A percentile compares a stretch with the other conserved stretches of the same genome.
Evolutionary conservation across 2,888 invertebrate species (phyloP).

Genomic region (Priapulus caudatus): DNA sequence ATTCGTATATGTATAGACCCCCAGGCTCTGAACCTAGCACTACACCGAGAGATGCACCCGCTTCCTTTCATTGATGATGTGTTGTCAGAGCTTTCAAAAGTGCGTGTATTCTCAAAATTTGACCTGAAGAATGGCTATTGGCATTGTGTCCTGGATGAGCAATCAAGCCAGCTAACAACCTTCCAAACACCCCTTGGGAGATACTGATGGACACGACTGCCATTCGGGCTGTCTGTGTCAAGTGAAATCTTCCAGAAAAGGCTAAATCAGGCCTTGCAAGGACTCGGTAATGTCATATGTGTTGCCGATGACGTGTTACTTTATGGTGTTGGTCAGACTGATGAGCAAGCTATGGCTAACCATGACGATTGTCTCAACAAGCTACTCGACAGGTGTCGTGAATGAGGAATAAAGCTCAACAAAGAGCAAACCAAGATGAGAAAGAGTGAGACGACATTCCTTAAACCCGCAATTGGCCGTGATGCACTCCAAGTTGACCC

Average conservation of each 20-base stretch:
- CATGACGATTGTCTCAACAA: not conserved
- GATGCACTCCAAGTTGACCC: not conserved
- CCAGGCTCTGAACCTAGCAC: conserved; percentile 14
- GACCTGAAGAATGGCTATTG: conserved; percentile 12
- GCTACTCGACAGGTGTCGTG: conserved; percentile 9
- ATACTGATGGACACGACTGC: conserved; percentile 12
- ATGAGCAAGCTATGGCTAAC: not conserved
- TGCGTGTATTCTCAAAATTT: conserved; percentile 9
- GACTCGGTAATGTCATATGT: conserved; percentile 5
- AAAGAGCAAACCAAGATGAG: conserved; percentile 1
- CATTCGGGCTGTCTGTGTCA: conserved; percentile 20
- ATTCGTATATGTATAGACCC: conserved; percentile 20
- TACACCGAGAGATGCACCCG: conserved; percentile 10
- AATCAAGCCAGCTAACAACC: conserved; percentile 13
- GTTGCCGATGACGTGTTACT: conserved; percentile 14
- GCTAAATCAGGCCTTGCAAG: conserved; percentile 18
- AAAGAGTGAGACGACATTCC: not conserved
- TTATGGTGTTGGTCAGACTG: conserved; percentile 6
- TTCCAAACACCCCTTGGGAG: conserved; percentile 14
- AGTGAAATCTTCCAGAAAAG: conserved; percentile 21
- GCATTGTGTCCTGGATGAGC: conserved; percentile 10
- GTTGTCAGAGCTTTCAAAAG: conserved; percentile 16
- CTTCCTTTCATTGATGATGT: conserved; percentile 21
- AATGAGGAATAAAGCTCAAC: conserved; percentile 12
- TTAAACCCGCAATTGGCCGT: not conserved